These are phyloP conservation scores for Sardina pilchardus DNA, from an alignment of 2,113 vertebrate species.

Conservation along the genomic window DNA sequence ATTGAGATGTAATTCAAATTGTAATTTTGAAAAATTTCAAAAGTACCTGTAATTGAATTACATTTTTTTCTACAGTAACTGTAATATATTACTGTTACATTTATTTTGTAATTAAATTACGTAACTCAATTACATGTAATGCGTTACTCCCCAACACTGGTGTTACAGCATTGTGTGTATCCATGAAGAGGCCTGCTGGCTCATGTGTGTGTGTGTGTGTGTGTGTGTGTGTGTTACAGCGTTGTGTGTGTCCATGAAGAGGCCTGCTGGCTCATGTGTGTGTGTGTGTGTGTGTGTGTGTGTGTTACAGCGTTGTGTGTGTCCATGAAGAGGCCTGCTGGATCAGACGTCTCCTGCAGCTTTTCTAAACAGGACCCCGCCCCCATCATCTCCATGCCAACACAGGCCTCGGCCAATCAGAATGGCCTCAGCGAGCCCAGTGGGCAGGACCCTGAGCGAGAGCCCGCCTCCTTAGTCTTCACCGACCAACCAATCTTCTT, in stretches of 20 bases:
- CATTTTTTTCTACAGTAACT: too few relatives aligned
- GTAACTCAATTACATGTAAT: too few relatives aligned
- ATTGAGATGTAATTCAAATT: too few relatives aligned
- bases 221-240: not conserved
- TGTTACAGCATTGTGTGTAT: too few relatives aligned
- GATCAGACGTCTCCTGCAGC: slow-evolving; percentile 85
- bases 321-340: slow-evolving; percentile 71
- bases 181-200: too few relatives aligned
- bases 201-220: not conserved
- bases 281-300: not conserved
- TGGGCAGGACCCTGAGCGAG: slow-evolving; percentile 62
- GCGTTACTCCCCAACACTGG: too few relatives aligned
- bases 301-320: slow-evolving; percentile 58
- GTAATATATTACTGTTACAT: too few relatives aligned
- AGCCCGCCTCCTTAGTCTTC: slow-evolving; percentile 66
- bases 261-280: too few relatives aligned
- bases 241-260: not conserved
- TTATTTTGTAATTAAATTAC: too few relatives aligned
- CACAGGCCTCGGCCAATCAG: slow-evolving; percentile 76
- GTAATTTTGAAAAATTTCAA: too few relatives aligned
- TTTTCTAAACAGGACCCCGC: slow-evolving; percentile 86
- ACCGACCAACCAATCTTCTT: slow-evolving; percentile 94
- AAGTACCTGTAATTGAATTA: too few relatives aligned
- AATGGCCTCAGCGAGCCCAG: slow-evolving; percentile 65
- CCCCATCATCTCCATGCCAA: slow-evolving; percentile 86